Base-by-base conservation (phyloP, 2,113 vertebrate species). In the Phycodurus eques region DNA sequence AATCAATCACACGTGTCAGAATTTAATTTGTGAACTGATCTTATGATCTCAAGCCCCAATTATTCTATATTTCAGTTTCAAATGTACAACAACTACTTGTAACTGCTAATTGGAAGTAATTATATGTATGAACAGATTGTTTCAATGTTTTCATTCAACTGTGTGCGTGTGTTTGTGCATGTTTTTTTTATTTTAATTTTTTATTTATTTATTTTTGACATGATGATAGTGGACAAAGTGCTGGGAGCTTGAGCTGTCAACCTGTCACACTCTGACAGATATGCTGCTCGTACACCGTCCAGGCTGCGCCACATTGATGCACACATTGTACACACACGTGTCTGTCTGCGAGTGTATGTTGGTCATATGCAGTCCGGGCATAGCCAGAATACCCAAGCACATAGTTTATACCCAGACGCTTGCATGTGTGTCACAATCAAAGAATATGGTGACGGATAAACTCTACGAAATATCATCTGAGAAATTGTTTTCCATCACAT, bases 221-320 rank as follows among this genome's bases (percentile, higher is more conserved):
- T 96, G 95, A 98, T 95, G 90, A 93, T 94, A 95, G 92, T 94
- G 94, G 96, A 98, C 96, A 97, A 95, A 95, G 95, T 94, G 95
- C 96, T 96, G 90, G 94, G 93, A 95, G 94, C 95, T 83, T 92
- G 78, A 94, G 91, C 94, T 95, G 95, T 95, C 95, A 96, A 94
- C 93, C 93, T 96, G 95, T 97, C 96, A 96, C 93, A 92, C 90
- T 88, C 93, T 95, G 95, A 95, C 95, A 97, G 94, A 96, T 96
- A 95, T 95, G 94, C 92, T 96, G 96, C 94, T 96, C 93, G 94
- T 93, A 95, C 94, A 89, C 94, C 95, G 92, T 93, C 94, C 90
- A 93, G 93, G 92, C 91, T 91, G 84, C 73, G 72, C 87, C 85
- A 89, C 87, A 86, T 72, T 67, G 76, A 88, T 77, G 76, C 79